Percentiles rank a stretch among this genome's conserved stretches.
Conservation (phyloP, 2,888 invertebrate species). For the Atethmia centrago region DNA sequence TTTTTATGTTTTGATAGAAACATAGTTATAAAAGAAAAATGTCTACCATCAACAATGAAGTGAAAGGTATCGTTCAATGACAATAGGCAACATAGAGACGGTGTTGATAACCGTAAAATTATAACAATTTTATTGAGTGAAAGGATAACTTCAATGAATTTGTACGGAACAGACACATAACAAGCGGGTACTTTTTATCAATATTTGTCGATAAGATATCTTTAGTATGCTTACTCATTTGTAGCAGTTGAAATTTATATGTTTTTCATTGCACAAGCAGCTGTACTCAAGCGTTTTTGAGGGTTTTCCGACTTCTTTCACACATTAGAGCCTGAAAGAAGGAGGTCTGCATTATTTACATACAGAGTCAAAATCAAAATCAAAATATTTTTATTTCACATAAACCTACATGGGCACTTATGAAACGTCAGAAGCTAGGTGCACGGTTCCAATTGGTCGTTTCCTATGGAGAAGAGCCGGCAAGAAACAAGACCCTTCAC, state of each 20-base stretch:
- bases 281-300: not conserved
- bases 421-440: too few species aligned
- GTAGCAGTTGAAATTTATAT: not conserved
- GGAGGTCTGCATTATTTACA: not conserved
- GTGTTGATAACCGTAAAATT: conserved; percentile 21
- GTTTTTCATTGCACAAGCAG: not conserved
- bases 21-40: not conserved
- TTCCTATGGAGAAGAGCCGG: too few species aligned
- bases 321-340: too few species aligned
- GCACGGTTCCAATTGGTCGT: too few species aligned
- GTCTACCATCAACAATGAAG: not conserved
- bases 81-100: conserved; percentile 5
- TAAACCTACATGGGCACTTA: too few species aligned
- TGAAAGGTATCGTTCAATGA: conserved; percentile 23
- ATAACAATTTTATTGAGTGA: conserved; percentile 29
- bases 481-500: too few species aligned
- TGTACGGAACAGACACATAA: not conserved
- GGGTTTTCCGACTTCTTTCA: not conserved
- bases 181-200: not conserved
- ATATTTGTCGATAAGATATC: not conserved
- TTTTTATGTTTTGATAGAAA: not conserved
- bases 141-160: conserved; percentile 19
- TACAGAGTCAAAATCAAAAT: too few species aligned
- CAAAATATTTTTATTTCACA: too few species aligned
- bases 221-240: not conserved